Conservation (phyloP, 2,113 vertebrate genomes). For the Bagarius yarrelli region DNA sequence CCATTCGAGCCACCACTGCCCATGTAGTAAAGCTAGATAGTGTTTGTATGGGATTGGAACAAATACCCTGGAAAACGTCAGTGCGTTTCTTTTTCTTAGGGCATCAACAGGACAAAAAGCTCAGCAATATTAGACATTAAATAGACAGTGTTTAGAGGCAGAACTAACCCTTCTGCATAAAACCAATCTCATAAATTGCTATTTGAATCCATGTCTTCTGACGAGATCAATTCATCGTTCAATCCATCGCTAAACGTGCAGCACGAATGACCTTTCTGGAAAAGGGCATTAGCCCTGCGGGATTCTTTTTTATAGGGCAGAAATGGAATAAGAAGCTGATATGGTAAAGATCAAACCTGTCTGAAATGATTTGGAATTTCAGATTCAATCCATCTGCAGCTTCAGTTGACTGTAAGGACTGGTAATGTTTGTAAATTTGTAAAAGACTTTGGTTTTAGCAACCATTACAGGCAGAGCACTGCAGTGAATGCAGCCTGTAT, state of each 20-base stretch:
- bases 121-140: not conserved
- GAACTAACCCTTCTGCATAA: not conserved
- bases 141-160: not conserved
- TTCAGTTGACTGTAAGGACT: not conserved
- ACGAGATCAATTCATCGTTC: constrained; percentile 27
- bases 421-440: too few species aligned
- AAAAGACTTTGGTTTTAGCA: too few species aligned
- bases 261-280: constrained; percentile 19
- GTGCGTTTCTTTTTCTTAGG: not conserved
- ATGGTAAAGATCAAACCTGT: constrained; percentile 37
- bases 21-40: constrained; percentile 12
- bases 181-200: constrained; percentile 13
- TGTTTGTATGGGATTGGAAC: not conserved
- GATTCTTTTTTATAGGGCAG: constrained; percentile 20
- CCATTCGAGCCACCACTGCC: too few species aligned
- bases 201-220: constrained; percentile 1
- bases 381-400: constrained; percentile 14
- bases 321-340: constrained; percentile 31
- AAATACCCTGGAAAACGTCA: constrained; percentile 13
- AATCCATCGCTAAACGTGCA: constrained; percentile 6
- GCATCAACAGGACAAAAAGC: not conserved
- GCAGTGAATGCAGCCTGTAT: too few species aligned
- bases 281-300: constrained; percentile 27
- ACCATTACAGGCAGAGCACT: too few species aligned
- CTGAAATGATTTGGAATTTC: constrained; percentile 18